Base-by-base conservation (phyloP, 2,888 invertebrate species). In the Sphecodes monilicornis region DNA sequence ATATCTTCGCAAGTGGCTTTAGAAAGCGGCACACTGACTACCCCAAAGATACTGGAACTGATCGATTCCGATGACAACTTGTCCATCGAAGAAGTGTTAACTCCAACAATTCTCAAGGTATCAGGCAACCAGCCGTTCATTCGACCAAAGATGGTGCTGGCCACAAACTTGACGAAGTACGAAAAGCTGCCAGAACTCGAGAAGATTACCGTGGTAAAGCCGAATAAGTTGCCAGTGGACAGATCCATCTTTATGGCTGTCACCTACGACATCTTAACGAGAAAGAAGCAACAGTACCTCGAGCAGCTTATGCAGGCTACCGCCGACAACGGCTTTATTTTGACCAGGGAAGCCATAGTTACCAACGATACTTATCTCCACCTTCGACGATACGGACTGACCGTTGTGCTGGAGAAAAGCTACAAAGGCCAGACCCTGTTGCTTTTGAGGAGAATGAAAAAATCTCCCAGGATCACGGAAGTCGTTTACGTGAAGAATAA, bases 121-220 rank as follows among this genome's bases (percentile, higher is more conserved):
- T 95, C 98, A 0, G 96, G 96, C 71, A 97, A 98, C 90, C 93
- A 97, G 60, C 97, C 97, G 0, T 93, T 97, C 16, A 95, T 97
- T 5, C 97, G 97, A 89, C 96, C 97, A 0, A 97, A 97, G 72
- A 95, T 97, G 0, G 95, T 96, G 75, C 93, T 97, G 0, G 92
- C 97, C 1, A 87, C 91, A 5, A 83, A 93, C 4, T 75, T 90
- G 4, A 87, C 92, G 16, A 84, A 87, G 57, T 84, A 96, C 73
- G 95, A 96, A 1, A 92, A 95, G 3, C 88, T 95, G 22, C 95
- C 95, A 69, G 92, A 96, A 88, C 95, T 96, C 0, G 89, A 94
- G 0, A 94, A 95, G 46, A 95, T 97, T 0, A 96, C 95, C 4
- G 95, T 97, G 0, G 96, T 96, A 86, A 96, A 97, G 3, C 29